These are phyloP conservation scores for Drosophila paramelanica DNA, from an alignment of 2,888 invertebrate genomes.

Conservation along the genomic window DNA sequence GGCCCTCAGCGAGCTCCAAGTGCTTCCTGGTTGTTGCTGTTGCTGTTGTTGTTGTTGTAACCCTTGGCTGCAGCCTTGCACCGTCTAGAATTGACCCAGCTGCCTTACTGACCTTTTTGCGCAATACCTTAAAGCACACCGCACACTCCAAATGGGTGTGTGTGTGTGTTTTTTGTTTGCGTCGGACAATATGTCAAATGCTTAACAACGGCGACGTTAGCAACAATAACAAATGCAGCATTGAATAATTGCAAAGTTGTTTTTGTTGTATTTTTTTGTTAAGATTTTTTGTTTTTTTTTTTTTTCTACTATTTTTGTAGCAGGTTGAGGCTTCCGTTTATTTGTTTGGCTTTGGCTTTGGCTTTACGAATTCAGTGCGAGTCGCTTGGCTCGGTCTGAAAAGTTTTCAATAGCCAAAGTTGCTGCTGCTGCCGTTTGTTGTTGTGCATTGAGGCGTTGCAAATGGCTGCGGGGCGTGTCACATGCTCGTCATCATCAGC, in stretches of 20 bases:
- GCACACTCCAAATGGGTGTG: constrained; percentile 28
- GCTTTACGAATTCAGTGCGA: constrained; percentile 71
- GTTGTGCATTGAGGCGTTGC: constrained; percentile 79
- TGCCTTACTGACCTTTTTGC: constrained; percentile 48
- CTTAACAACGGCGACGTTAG: constrained; percentile 31
- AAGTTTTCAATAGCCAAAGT: constrained; percentile 65
- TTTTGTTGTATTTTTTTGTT: constrained; percentile 11
- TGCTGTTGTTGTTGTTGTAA: background rate
- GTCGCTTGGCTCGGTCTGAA: constrained; percentile 52
- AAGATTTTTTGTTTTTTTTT: constrained; percentile 10
- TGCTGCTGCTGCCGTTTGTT: constrained; percentile 46
- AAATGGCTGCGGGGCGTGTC: constrained; percentile 76
- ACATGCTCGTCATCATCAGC: constrained; percentile 70
- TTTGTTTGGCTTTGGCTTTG: constrained; percentile 69
- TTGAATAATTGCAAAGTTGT: constrained; percentile 72
- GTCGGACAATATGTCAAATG: constrained; percentile 60
- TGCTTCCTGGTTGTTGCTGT: constrained; percentile 60
- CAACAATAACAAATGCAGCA: constrained; percentile 42
- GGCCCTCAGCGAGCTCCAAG: constrained; percentile 1
- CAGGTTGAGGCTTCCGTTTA: constrained; percentile 75
- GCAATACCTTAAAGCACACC: background rate
- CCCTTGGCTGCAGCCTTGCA: constrained; percentile 18
- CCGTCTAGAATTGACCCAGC: constrained; percentile 30
- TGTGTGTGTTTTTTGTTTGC: constrained; percentile 5
- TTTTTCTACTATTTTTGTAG: constrained; percentile 41